Evolutionary conservation across 1,140 invertebrate species (phyloP).

Genomic region (Cotesia chilonis): DNA sequence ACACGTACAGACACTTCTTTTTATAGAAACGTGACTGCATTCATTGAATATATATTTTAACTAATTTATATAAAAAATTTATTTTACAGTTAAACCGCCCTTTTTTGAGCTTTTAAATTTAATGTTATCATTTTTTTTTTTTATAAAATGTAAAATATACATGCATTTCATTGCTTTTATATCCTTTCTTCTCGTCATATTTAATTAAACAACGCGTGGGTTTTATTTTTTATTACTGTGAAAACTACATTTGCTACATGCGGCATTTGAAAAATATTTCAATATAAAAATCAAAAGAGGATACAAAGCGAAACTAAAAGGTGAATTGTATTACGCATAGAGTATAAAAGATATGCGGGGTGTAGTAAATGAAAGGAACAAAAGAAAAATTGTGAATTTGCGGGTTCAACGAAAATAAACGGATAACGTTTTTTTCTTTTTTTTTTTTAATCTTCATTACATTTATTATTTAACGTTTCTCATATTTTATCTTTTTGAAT

Average conservation of each 20-base stretch:
- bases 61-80: too few relatives aligned
- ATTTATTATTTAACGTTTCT: neutral
- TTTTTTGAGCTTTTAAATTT: too few relatives aligned
- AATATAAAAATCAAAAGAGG: neutral
- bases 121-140: too few relatives aligned
- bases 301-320: conserved; percentile 2
- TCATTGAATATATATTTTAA: conserved; percentile 8
- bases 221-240: neutral
- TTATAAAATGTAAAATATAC: too few relatives aligned
- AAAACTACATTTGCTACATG: neutral
- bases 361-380: neutral
- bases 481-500: neutral
- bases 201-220: too few relatives aligned
- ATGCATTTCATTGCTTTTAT: too few relatives aligned
- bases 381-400: conserved; percentile 6
- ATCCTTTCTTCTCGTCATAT: too few relatives aligned
- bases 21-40: neutral
- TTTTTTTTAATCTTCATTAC: neutral
- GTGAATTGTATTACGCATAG: neutral
- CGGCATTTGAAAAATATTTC: neutral
- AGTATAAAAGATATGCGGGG: conserved; percentile 4
- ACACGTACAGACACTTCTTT: neutral
- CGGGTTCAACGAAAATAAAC: conserved; percentile 1
- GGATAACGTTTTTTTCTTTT: neutral
- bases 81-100: too few relatives aligned